Conservation (phyloP, 1,140 invertebrate species). For the Eumaeus atala region DNA sequence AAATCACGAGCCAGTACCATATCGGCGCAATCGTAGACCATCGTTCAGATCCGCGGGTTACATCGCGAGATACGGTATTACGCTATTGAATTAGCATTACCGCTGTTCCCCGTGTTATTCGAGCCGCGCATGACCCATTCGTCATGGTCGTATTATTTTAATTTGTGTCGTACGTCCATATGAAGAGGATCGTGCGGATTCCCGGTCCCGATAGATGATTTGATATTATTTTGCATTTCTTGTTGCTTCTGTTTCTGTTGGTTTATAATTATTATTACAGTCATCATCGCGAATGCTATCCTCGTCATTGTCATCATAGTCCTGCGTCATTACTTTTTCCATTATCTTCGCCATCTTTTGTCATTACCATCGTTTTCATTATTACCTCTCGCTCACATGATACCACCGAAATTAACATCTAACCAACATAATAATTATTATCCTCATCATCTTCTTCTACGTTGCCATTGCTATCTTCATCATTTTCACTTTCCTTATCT, state of each 20-base stretch:
- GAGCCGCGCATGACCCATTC: conserved; percentile 38
- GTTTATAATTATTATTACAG: neutral
- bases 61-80: conserved; percentile 59
- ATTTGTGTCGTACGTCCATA: conserved; percentile 43
- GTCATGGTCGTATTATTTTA: conserved; percentile 53
- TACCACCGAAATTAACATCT: too few relatives aligned
- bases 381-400: too few relatives aligned
- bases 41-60: conserved; percentile 46
- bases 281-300: conserved; percentile 20
- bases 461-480: too few relatives aligned
- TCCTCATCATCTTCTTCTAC: too few relatives aligned
- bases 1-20: conserved; percentile 68
- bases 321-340: too few relatives aligned
- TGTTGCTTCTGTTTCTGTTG: conserved; percentile 18
- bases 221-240: conserved; percentile 48
- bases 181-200: conserved; percentile 44
- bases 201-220: conserved; percentile 36
- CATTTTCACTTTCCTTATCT: too few relatives aligned
- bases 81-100: conserved; percentile 68
- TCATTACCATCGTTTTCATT: too few relatives aligned
- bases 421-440: too few relatives aligned
- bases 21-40: conserved; percentile 64
- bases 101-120: conserved; percentile 53
- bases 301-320: too few relatives aligned
- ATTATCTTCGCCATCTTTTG: too few relatives aligned